Conservation (phyloP, 1,140 invertebrate species). For the Drosophila neocordata region DNA sequence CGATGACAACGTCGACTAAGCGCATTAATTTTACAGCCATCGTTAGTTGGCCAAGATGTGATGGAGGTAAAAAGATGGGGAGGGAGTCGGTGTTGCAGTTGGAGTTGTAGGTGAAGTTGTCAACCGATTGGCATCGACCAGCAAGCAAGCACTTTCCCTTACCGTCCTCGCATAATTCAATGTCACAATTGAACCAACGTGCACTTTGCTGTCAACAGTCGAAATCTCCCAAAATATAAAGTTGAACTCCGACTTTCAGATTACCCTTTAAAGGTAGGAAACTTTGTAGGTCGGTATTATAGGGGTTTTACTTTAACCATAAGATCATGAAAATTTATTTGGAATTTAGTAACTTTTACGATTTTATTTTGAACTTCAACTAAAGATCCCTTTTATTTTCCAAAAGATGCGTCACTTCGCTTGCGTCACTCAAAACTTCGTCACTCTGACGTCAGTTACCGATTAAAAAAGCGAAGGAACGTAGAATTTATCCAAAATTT, state of each 20-base stretch:
- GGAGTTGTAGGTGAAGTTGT: conserved; percentile 2
- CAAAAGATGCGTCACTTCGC: too few species aligned
- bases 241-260: background rate
- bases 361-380: too few species aligned
- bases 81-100: conserved; percentile 25
- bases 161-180: conserved; percentile 53
- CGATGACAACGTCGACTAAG: conserved; percentile 57
- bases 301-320: too few species aligned
- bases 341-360: too few species aligned
- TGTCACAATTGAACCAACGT: conserved; percentile 50
- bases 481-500: too few species aligned
- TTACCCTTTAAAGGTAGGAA: background rate
- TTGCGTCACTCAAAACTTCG: too few species aligned
- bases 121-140: conserved; percentile 32
- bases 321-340: too few species aligned
- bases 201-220: conserved; percentile 30
- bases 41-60: conserved; percentile 54
- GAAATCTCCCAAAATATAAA: background rate
- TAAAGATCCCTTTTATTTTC: too few species aligned
- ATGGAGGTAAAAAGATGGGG: background rate
- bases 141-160: conserved; percentile 47
- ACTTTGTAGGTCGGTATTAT: too few species aligned
- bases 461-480: too few species aligned
- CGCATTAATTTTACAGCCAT: conserved; percentile 75
- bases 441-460: too few species aligned